These are phyloP conservation scores for Cantharis lateralis DNA, from an alignment of 2,888 invertebrate genomes.

Conservation along the genomic window DNA sequence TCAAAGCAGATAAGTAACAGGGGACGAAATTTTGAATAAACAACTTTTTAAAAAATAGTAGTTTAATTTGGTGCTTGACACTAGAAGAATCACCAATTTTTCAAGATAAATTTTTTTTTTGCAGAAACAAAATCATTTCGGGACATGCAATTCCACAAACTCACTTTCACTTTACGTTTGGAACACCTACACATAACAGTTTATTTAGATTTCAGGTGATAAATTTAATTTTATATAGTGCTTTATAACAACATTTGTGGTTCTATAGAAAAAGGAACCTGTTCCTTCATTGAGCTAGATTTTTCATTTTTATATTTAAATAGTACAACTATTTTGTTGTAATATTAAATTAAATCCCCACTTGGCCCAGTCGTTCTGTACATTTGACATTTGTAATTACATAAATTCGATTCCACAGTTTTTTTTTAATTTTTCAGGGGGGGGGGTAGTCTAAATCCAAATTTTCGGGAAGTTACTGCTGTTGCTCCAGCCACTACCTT, in stretches of 20 bases:
- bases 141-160: neutral
- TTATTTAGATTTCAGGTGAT: neutral
- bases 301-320: no score
- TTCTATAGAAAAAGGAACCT: neutral
- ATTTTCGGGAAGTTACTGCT: no score
- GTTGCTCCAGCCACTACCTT: no score
- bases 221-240: neutral
- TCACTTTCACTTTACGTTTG: neutral
- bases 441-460: no score
- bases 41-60: neutral
- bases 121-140: neutral
- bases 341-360: no score
- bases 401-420: no score
- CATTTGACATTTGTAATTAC: no score
- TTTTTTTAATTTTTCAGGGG: no score
- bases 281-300: no score
- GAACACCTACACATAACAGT: neutral
- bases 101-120: neutral
- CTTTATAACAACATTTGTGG: neutral
- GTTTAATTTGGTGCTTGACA: neutral
- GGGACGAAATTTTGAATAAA: neutral
- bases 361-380: no score
- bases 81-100: neutral
- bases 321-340: no score
- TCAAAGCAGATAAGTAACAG: neutral